Base-by-base conservation (phyloP, 2,113 vertebrate genomes). In the Plotosus lineatus region DNA sequence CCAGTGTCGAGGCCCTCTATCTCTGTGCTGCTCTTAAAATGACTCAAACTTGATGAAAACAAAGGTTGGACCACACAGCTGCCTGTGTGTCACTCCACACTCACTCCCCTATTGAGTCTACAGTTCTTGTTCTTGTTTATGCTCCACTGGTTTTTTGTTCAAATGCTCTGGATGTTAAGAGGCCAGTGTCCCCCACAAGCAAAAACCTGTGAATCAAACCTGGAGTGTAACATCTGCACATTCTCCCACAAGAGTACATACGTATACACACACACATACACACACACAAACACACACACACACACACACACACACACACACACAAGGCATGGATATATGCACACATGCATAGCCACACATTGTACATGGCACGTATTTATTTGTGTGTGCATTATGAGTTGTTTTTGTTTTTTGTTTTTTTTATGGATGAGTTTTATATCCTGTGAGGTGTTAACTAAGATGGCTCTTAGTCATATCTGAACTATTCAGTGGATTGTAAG, bases 181-280 rank as follows among this genome's bases (percentile, higher is more conserved):
- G 60, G 85, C 88, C 87, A 88, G 88, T 89, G 81, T 78, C 82
- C 84, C 89, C 78, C 84, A 87, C 83, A 86, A 81, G 48, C 46
- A 53, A 87, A 87, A 91, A 89, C 89, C 90, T 92, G 89, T 92
- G 91, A 92, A 89, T 89, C 86, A 89, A 92, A 90, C 90, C 85
- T 90, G 87, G 85, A 92, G 74, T 73, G 60, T 48, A 56, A 86
- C 84, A 88, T 82, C 65, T 50, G 61, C 55, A 86, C 79, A 88
- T 26, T 40, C 51, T 79, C 77, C 85, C 66, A 85, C 38, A 40
- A 6, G 50, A 63, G 77, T 56, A 72, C 48, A 69, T 26, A 66
- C 71, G 71, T 69, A 86, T 14, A 40, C 50, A 80, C 74, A 84
- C 48, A 86, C 42, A 26, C 6, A 56, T 63, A 80, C 65, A 78